Evolutionary conservation across 2,113 vertebrate species (phyloP), one percentile per base, ranked within the genome.

Genomic region (Apistogramma diplotaenia): DNA sequence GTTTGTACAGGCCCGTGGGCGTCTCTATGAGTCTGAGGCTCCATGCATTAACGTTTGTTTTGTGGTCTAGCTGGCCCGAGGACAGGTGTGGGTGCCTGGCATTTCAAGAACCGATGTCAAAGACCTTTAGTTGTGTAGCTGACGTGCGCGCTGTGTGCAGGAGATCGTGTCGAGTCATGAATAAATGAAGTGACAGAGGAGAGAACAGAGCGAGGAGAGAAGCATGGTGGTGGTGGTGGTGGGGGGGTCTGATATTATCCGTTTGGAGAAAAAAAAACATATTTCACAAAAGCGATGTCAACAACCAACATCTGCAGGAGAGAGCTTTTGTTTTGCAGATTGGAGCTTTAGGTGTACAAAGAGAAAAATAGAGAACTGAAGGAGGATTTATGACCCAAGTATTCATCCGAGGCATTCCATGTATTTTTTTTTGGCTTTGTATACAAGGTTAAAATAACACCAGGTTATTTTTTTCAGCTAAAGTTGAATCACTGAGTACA

Each of bases 71-170:
- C 25, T 46, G 88, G 85, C 85, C 65, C 1, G 2, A 72, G 89
- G 87, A 87, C 86, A 83, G 79, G 85, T 83, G 89, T 90, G 90
- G 85, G 86, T 23, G 87, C 54, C 40, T 83, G 85, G 75, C 88
- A 86, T 89, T 93, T 91, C 23, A 53, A 87, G 85, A 83, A 67
- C 58, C 6, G 12, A 84, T 84, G 87, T 86, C 88, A 79, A 16
- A 87, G 87, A 88, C 85, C 82, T 90, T 87, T 72, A 43, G 74
- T 62, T 83, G 19, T 27, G 72, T 35, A n/a, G 85, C 78, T 84
- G 75, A 77, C 31, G 71, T 73, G 46, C 33, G 83, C 15, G 74
- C 54, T 65, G 62, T 4, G 27, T 3, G 72, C 59, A 49, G 74
- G 3, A 37, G 78, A 81, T 82, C 49, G 27, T 73, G 87, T 75